Evolutionary conservation across 2,888 invertebrate species (phyloP).

Genomic region (Hyposoter didymator): DNA sequence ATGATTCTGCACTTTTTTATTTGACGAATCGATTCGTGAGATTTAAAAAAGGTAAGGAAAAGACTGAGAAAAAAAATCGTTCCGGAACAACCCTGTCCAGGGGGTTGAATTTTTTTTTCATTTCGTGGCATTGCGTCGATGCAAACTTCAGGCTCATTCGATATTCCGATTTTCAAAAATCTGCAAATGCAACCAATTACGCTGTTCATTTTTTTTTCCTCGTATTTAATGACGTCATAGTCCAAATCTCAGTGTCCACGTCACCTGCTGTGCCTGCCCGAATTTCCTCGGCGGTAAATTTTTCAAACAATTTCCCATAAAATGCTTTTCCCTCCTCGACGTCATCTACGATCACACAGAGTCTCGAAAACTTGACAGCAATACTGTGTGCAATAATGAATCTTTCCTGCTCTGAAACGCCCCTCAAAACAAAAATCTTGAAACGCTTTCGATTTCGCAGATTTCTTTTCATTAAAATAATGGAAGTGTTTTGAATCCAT

Average conservation of each 20-base stretch:
- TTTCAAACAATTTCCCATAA: not conserved
- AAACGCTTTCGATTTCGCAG: not conserved
- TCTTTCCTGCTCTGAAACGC: not conserved
- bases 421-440: not conserved
- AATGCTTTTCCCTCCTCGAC: not conserved
- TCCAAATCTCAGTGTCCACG: not conserved
- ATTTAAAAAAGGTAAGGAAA: too few species aligned
- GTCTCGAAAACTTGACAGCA: not conserved
- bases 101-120: too few species aligned
- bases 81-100: too few species aligned
- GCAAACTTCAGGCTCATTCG: too few species aligned
- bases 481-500: too few species aligned
- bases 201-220: not conserved
- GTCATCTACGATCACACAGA: not conserved
- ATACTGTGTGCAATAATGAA: not conserved
- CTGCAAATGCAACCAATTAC: not conserved
- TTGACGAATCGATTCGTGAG: too few species aligned
- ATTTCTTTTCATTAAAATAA: not conserved
- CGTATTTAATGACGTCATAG: not conserved
- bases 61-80: too few species aligned
- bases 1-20: too few species aligned
- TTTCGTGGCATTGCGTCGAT: too few species aligned
- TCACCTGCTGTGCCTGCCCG: not conserved
- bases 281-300: not conserved
- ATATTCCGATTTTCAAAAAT: not conserved